Base-by-base conservation (phyloP, 2,797 vertebrate genomes). In the Cyclopterus lumpus region DNA sequence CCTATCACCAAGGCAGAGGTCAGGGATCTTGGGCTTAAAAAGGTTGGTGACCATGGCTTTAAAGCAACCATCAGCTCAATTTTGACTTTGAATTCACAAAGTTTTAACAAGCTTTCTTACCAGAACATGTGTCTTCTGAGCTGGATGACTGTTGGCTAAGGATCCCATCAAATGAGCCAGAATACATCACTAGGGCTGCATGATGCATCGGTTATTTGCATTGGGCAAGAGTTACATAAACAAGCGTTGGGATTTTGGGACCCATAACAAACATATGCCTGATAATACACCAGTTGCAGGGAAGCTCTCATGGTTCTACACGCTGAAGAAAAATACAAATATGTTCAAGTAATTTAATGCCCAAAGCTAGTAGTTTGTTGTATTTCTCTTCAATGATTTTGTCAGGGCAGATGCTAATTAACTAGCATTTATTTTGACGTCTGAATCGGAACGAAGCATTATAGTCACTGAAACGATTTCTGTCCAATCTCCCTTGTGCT, bases 151-250 rank as follows among this genome's bases (percentile, higher is more conserved):
- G 24, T 57, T 9, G 38, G 18, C 38, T 36, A n/a, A 54, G 2
- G 16, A 64, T 62, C 55, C 34, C 36, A 16, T 44, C 11, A 65
- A 20, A 22, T 55, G 2, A 36, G 20, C 30, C 53, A 30, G 28
- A 75, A 44, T 57, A 24, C 59, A 8, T 58, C 24, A 6, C 22
- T 40, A n/a, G 18, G 11, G 16, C 18, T 64, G 22, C 7, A 9
- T 73, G 40, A 66, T 66, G 14, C 16, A 57, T 64, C 12, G 8
- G 10, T 40, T 69, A 57, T 67, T 59, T 61, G 48, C 51, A 57
- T 68, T 28, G 3, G 36, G 6, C 2, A 30, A 46, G 40, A 77
- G 22, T 54, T 59, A 26, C 22, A 62, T 49, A 32, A 22, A 44
- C 57, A 48, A 48, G 6, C 54, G 16, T 48, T 32, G 36, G 44